A percentile compares a stretch with the other conserved stretches of the same genome.
Conservation (phyloP, 92 coral and sea anemone genomes). For the Actinostola sp. region DNA sequence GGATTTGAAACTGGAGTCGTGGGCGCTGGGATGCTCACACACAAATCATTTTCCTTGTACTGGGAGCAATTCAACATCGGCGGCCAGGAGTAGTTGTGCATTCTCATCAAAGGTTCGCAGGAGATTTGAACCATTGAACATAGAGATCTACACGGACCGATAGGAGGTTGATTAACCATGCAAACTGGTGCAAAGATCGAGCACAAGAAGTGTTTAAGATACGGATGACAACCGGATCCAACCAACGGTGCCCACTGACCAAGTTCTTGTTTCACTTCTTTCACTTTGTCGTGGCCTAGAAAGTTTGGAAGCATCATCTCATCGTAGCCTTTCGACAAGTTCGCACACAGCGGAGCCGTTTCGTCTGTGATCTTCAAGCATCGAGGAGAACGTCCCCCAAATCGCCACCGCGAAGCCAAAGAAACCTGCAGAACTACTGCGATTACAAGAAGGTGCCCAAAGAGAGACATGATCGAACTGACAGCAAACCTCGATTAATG, state of each 20-base stretch:
- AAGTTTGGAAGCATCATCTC: conserved; percentile 66
- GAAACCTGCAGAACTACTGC: not conserved
- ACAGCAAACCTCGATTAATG: not conserved
- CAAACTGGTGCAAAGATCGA: conserved; percentile 87
- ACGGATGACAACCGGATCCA: conserved; percentile 29
- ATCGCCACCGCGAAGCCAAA: not conserved
- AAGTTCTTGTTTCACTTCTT: conserved; percentile 44
- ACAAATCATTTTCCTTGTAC: conserved; percentile 54
- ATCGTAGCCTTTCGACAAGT: conserved; percentile 42
- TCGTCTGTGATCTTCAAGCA: conserved; percentile 9
- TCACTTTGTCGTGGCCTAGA: conserved; percentile 25
- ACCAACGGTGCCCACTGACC: conserved; percentile 51
- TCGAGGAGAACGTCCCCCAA: conserved; percentile 11
- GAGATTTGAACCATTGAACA: conserved; percentile 50
- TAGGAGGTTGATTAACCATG: conserved; percentile 27
- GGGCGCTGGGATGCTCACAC: conserved; percentile 30
- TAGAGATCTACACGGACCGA: conserved; percentile 70
- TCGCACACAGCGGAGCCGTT: conserved; percentile 40
- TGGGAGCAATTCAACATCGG: conserved; percentile 48
- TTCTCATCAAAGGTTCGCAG: conserved; percentile 76
- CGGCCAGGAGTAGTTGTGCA: conserved; percentile 69
- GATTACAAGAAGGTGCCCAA: not conserved
- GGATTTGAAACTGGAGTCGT: conserved; percentile 16
- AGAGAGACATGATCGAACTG: conserved; percentile 1
- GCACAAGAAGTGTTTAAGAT: conserved; percentile 70